Conservation (phyloP, 2,888 invertebrate species). For the Amphipyra tragopoginis region DNA sequence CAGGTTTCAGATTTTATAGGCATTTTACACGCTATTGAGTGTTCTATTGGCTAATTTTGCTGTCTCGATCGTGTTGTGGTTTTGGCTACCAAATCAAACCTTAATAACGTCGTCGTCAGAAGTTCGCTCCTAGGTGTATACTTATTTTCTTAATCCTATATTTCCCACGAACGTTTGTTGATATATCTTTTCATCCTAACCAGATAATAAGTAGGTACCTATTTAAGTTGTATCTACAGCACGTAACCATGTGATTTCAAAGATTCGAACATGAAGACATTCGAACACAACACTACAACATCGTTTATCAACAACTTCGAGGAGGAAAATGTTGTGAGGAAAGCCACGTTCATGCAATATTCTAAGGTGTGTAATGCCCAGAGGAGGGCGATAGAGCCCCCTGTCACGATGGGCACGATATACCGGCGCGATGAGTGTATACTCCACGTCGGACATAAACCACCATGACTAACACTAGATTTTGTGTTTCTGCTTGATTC, state of each 20-base stretch:
- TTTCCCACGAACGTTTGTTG: too few species aligned
- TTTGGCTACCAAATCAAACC: constrained; percentile 4
- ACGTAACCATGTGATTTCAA: constrained; percentile 8
- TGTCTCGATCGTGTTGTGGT: constrained; percentile 14
- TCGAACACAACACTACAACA: constrained; percentile 32
- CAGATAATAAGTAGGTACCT: too few species aligned
- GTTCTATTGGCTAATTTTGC: constrained; percentile 35
- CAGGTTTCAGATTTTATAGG: constrained; percentile 34
- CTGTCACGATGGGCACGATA: constrained; percentile 32
- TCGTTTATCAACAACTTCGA: constrained; percentile 45
- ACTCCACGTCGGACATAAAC: background rate
- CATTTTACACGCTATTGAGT: constrained; percentile 39
- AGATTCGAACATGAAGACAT: constrained; percentile 42
- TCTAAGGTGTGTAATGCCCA: constrained; percentile 45
- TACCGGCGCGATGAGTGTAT: constrained; percentile 20
- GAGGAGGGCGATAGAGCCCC: constrained; percentile 36
- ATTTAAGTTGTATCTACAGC: background rate
- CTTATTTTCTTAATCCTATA: too few species aligned
- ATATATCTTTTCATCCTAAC: too few species aligned
- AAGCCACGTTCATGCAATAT: constrained; percentile 47
- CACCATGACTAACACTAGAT: background rate
- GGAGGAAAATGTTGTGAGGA: constrained; percentile 36
- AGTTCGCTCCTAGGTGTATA: too few species aligned
- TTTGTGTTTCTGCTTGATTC: background rate
- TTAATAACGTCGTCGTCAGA: background rate